Evolutionary conservation across 2,113 vertebrate species (phyloP), one percentile per base, ranked within the genome.

Genomic region (Tor tambroides): DNA sequence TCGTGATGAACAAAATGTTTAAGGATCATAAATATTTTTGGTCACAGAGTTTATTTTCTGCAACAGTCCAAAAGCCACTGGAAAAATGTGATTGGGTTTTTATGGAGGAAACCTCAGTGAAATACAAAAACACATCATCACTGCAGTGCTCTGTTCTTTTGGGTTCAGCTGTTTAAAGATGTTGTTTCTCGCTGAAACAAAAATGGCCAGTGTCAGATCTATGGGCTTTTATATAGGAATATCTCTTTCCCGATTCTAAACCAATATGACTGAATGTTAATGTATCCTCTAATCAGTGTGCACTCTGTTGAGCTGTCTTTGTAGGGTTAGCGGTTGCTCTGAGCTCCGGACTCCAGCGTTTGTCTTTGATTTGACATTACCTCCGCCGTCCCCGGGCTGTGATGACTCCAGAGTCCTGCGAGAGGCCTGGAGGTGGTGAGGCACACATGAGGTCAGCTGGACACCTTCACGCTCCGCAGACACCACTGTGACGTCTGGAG

Each of bases 291-390:
- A 5, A 38, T 12, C 43, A 26, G 59, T 63, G 10, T 26, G 49
- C 49, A 4, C 51, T 19, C 51, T 54, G 51, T 54, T 19, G 11
- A 28, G 26, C 61, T 28, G 56, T 61, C 56, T 61, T n/a, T 61
- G 56, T 61, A 65, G 61, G 61, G 61, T 65, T 67, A 83, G 71
- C 30, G 84, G 76, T 89, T 56, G 78, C 49, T 63, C 51, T 86
- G 65, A 80, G 67, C 61, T 83, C 61, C 28, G 65, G 83, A 71
- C 65, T 88, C 90, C 87, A 88, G 86, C 75, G 84, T 91, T 87
- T 91, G 92, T 92, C 93, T 93, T 94, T 94, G 89, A 92, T 84
- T 85, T 94, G 94, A 94, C 93, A 93, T 94, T 94, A 89, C 86
- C 83, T 89, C 87, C 83, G 41, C 26, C 90, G 90, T 93, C 89